Evolutionary conservation across 2,797 vertebrate species (phyloP).

Genomic region (Girardinus metallicus): DNA sequence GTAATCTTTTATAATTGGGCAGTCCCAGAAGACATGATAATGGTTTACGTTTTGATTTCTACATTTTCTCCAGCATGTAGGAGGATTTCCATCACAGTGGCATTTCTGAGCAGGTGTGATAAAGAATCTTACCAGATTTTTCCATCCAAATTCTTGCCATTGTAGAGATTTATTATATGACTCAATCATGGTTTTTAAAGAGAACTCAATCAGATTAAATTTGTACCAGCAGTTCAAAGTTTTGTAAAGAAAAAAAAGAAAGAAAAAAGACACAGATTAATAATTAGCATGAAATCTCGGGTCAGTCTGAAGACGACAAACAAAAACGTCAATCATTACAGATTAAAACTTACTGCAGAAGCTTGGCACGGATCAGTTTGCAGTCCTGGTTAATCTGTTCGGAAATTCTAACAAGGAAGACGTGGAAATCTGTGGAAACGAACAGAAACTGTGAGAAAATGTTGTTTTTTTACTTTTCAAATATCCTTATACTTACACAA

Average conservation of each 20-base stretch:
- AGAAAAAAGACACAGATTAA: not conserved
- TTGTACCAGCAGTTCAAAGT: not conserved
- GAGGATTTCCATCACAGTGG: too few relatives aligned
- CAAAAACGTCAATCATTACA: not conserved
- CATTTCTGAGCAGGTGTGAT: too few relatives aligned
- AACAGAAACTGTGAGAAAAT: conserved; percentile 41
- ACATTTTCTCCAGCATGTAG: too few relatives aligned
- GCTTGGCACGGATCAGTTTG: conserved; percentile 39
- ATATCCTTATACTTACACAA: conserved; percentile 25
- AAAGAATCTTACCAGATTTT: too few relatives aligned
- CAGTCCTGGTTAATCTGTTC: conserved; percentile 59
- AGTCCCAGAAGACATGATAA: too few relatives aligned
- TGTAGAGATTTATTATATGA: too few relatives aligned
- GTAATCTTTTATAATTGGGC: too few relatives aligned
- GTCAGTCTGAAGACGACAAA: not conserved
- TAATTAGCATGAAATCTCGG: not conserved
- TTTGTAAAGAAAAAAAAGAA: not conserved
- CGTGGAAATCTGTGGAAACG: conserved; percentile 77
- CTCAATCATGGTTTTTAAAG: not conserved
- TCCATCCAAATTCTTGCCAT: too few relatives aligned
- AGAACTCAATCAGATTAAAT: not conserved
- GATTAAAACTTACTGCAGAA: conserved; percentile 66
- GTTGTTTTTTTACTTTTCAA: conserved; percentile 24
- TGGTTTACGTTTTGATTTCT: too few relatives aligned
- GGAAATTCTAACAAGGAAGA: conserved; percentile 66